Conservation (phyloP, 2,113 vertebrate species). For the Ursus arctos region DNA sequence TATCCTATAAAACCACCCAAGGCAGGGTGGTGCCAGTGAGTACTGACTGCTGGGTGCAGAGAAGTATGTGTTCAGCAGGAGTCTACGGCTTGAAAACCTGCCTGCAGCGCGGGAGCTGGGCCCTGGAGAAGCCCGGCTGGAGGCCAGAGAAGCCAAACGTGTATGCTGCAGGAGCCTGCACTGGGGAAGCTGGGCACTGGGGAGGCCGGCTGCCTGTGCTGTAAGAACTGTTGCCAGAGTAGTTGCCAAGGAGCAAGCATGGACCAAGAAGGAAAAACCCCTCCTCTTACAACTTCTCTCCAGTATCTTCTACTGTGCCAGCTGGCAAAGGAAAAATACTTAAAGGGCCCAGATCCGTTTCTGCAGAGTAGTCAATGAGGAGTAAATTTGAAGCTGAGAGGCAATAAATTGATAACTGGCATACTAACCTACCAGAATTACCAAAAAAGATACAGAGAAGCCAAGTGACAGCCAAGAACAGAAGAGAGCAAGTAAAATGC, state of each 20-base stretch:
- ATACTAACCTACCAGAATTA: neutral
- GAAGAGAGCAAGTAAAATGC: conserved; percentile 5
- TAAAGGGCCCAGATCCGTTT: neutral
- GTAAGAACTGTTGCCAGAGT: neutral
- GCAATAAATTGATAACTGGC: conserved; percentile 17
- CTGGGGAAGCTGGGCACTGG: neutral
- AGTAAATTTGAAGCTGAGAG: conserved; percentile 5
- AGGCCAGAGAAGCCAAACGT: neutral
- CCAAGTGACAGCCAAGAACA: neutral
- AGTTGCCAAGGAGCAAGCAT: neutral
- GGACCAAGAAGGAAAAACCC: neutral
- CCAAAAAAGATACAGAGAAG: neutral
- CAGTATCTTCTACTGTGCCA: neutral
- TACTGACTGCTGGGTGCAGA: neutral
- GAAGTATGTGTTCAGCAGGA: neutral
- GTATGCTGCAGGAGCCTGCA: neutral
- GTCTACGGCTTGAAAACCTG: neutral
- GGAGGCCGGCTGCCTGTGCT: neutral
- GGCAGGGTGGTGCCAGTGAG: neutral
- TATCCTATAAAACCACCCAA: neutral
- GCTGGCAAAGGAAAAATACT: neutral
- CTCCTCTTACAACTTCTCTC: conserved; percentile 21
- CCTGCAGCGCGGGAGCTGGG: neutral
- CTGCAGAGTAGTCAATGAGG: conserved; percentile 4
- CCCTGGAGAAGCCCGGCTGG: neutral